Conservation (phyloP, 2,888 invertebrate genomes). For the Drosophila aldrichi region DNA sequence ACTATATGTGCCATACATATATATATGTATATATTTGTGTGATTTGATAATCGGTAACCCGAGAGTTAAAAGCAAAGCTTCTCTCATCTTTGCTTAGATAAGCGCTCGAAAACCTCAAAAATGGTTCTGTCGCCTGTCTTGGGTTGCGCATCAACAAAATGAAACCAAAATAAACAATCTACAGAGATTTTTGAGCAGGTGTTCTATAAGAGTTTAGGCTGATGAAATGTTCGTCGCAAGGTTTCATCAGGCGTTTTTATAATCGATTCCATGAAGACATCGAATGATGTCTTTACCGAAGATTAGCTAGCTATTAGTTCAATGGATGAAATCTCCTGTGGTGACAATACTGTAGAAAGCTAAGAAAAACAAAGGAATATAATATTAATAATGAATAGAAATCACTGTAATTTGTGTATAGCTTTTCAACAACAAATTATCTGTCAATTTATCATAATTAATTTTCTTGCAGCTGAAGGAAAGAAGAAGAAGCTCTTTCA, state of each 20-base stretch:
- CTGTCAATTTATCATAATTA: conserved; percentile 44
- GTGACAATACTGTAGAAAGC: neutral
- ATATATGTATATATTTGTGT: neutral
- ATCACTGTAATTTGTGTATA: conserved; percentile 10
- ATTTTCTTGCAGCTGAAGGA: conserved; percentile 16
- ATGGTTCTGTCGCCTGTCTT: conserved; percentile 3
- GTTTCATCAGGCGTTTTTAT: conserved; percentile 15
- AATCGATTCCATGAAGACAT: conserved; percentile 16
- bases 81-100: conserved; percentile 35
- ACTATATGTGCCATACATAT: neutral
- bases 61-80: conserved; percentile 13
- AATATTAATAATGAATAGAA: neutral
- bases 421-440: conserved; percentile 32
- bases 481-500: conserved; percentile 6
- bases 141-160: neutral
- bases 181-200: neutral
- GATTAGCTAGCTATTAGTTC: conserved; percentile 6
- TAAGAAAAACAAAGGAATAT: neutral
- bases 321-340: neutral
- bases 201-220: conserved; percentile 17
- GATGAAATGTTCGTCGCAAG: conserved; percentile 44
- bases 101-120: conserved; percentile 26
- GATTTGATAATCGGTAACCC: conserved; percentile 37
- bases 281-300: conserved; percentile 31
- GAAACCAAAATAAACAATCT: conserved; percentile 5